Evolutionary conservation across 2,113 vertebrate genomes (phyloP).

Genomic region (Dromaius novaehollandiae): DNA sequence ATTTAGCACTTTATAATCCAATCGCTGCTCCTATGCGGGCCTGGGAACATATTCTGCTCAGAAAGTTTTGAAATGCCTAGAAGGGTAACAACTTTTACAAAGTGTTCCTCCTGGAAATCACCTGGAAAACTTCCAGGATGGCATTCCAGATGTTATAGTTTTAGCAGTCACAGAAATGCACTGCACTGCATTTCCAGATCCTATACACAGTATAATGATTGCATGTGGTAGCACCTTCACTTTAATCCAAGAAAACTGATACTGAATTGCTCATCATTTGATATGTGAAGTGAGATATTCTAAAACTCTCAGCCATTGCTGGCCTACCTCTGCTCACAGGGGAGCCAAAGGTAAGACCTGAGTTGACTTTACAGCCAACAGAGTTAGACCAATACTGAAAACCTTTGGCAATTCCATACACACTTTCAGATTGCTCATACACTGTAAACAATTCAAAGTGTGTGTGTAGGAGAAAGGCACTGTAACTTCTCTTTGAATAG

Average conservation of each 20-base stretch:
- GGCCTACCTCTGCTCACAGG: not conserved
- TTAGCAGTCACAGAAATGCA: conserved; percentile 76
- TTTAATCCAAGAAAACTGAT: conserved; percentile 11
- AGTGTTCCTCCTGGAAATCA: conserved; percentile 84
- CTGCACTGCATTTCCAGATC: conserved; percentile 51
- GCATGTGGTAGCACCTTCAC: conserved; percentile 36
- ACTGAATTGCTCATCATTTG: conserved; percentile 30
- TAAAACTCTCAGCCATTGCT: not conserved
- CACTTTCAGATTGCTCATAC: accelerated
- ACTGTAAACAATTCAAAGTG: not conserved
- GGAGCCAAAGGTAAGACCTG: conserved; percentile 4
- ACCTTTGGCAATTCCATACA: not conserved
- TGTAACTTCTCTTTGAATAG: not conserved
- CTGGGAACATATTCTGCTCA: conserved; percentile 76
- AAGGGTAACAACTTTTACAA: conserved; percentile 83
- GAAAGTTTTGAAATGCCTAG: conserved; percentile 73
- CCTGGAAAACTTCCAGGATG: conserved; percentile 79
- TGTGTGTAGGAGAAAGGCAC: not conserved
- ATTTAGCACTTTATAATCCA: conserved; percentile 86
- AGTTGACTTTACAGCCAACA: not conserved
- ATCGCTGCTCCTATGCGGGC: conserved; percentile 77
- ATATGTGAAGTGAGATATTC: conserved; percentile 8
- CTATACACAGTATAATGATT: conserved; percentile 24
- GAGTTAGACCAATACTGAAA: not conserved
- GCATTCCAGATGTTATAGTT: conserved; percentile 85